Base-by-base conservation (phyloP, 1,140 invertebrate genomes). In the Conus betulinus region DNA sequence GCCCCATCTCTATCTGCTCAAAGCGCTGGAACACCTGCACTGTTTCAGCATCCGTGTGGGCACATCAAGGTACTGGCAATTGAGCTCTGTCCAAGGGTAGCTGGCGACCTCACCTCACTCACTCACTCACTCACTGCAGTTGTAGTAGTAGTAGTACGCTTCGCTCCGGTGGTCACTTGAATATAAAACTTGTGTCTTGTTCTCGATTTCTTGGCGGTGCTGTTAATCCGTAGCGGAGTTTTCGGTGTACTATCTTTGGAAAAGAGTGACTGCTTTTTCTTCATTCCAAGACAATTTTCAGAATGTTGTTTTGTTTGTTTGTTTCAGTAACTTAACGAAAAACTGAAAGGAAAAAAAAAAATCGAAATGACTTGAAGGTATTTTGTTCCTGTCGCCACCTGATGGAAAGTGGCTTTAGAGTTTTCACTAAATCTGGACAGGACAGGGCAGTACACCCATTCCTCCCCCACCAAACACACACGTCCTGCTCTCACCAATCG, bases 11-110 rank as follows among this genome's bases (percentile, higher is more conserved):
- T 20, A 87, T 76, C 53, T 87, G 15, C 71, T 87, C 85, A 20
- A 87, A 87, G 23, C 23, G 17, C 85, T 76, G 71, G n/a, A 87
- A 84, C 53, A 84, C 82, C 53, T 84, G 57, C 23, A 87, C 71
- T 53, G 67, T 78, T n/a, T 87, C 85, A 53, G 85, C 85, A 87
- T 87, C 85, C 67, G 85, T 87, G 85, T 87, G 71, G 71, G 52
- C 85, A 87, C 85, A 87, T 87, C 17, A 27, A 87, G 20, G 71
- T 25, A n/a, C 39, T 52, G 25, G 6, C 23, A 17, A 86, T 6
- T 53, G 39, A 39, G 39, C 39, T 74, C 17, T 3, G 67, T 76
- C 84, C 84, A 13, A 57, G 53, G 39, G 39, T 39, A 39, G 39
- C 39, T 39, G 39, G 39, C 39, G 39, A 39, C 39, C 39, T 39